A percentile compares a stretch with the other conserved stretches of the same genome.
Evolutionary conservation across 1,140 invertebrate species (phyloP).

Genomic region (Condylostylus longicornis): DNA sequence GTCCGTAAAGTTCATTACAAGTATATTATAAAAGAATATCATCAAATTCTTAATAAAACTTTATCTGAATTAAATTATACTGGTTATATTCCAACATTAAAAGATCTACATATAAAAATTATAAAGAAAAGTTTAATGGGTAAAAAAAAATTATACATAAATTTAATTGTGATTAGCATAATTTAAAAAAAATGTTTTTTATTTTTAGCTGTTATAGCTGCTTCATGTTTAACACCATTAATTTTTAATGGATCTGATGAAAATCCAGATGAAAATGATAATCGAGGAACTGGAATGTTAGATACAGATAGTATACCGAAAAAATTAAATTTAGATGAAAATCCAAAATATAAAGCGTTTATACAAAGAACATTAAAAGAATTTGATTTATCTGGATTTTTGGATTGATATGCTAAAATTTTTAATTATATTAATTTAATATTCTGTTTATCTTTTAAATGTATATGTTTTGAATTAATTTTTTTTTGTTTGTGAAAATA

Average conservation of each 20-base stretch:
- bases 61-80: constrained; percentile 21
- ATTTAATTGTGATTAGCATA: neutral
- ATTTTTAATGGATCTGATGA: constrained; percentile 22
- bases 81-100: constrained; percentile 22
- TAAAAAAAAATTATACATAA: constrained; percentile 6
- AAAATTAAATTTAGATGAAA: constrained; percentile 28
- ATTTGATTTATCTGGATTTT: constrained; percentile 24
- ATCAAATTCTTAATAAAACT: constrained; percentile 23
- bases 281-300: constrained; percentile 20
- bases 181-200: neutral
- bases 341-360: constrained; percentile 26
- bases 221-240: constrained; percentile 26
- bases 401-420: constrained; percentile 11
- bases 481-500: neutral
- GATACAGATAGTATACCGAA: constrained; percentile 21
- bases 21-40: constrained; percentile 37
- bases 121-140: constrained; percentile 26
- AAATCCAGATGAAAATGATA: constrained; percentile 22
- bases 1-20: constrained; percentile 36
- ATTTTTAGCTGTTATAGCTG: constrained; percentile 24
- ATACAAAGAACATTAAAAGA: constrained; percentile 26
- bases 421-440: no score
- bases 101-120: constrained; percentile 26
- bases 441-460: no score
- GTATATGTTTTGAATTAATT: neutral